Evolutionary conservation across 1,140 invertebrate genomes (phyloP), one percentile per base, ranked within the genome.

Genomic region (Megathymus violae): DNA sequence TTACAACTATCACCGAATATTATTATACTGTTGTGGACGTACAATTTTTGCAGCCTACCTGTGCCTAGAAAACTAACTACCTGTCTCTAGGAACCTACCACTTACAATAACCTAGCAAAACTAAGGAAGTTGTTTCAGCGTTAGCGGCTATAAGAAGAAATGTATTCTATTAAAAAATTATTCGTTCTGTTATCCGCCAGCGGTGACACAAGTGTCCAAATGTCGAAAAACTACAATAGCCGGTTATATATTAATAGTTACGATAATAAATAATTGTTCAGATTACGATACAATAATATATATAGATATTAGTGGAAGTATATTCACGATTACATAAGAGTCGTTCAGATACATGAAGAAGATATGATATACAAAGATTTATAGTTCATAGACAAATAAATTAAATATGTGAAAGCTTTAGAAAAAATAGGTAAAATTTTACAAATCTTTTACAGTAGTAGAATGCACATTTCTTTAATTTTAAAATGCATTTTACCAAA

Each of bases 1-100:
- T 70, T 67, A 62, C 14, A 61, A 27, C 65, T 74, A 68, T 74
- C 64, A 66, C 66, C 69, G 59, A 64, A 46, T 40, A 22, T 61
- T 43, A 54, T 62, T 50, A 59, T 47, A 58, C 27, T 47, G 27
- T 46, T 41, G 62, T 74, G 71, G 72, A 74, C 72, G 72, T 69
- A 71, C 60, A 56, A 62, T 58, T 44, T 62, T 65, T 68, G 68
- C 64, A 71, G 65, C 64, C 68, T 68, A 69, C 56, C 38, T 22
- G 46, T 48, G 48, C 15, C 31, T 51, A 51, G 48, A 51, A 51
- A 44, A 19, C 19, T 51, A 36, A 51, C 9, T 48, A 36, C 19
- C 13, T n/a, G n/a, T 48, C 36, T 11, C 56, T 60, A 60, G 56
- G 56, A 36, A 60, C 44, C 43, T 60, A 48, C 38, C 16, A 47